phyloP scores from a whole-genome alignment of 2,888 invertebrate species.

The Dysmachus trigonus region DNA sequence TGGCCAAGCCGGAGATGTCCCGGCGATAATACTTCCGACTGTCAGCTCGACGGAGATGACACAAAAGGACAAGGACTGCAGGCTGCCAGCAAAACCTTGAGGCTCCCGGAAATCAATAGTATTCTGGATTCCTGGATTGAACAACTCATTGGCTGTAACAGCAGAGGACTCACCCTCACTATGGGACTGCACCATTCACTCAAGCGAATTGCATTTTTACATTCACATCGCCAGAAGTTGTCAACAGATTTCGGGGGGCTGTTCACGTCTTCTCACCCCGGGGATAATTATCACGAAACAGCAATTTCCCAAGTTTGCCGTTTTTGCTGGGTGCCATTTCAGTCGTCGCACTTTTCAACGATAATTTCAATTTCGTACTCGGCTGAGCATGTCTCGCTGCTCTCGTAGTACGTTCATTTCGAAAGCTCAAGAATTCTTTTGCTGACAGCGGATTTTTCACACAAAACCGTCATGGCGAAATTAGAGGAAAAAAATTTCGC shows the following conservation, averaged over 20 bases:
- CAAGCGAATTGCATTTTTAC: constrained; percentile 22
- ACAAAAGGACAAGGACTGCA: not conserved
- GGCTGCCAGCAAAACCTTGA: not conserved
- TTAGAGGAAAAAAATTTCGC: not conserved
- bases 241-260: constrained; percentile 31
- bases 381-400: constrained; percentile 46
- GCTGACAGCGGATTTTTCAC: constrained; percentile 27
- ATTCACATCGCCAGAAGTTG: not conserved
- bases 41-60: not conserved
- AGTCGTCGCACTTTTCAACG: constrained; percentile 40
- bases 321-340: constrained; percentile 3
- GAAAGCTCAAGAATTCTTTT: constrained; percentile 31
- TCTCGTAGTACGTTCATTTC: constrained; percentile 44
- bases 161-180: not conserved
- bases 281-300: constrained; percentile 45
- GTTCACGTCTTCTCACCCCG: constrained; percentile 20
- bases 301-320: constrained; percentile 34
- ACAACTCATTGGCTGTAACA: constrained; percentile 20
- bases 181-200: not conserved
- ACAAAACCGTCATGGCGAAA: not conserved
- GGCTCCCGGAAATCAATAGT: constrained; percentile 19
- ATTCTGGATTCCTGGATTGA: not conserved
- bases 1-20: not conserved
- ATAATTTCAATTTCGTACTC: constrained; percentile 50
- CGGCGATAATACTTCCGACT: constrained; percentile 10